Evolutionary conservation across 2,888 invertebrate genomes (phyloP).

Genomic region (Lottia gigantea): DNA sequence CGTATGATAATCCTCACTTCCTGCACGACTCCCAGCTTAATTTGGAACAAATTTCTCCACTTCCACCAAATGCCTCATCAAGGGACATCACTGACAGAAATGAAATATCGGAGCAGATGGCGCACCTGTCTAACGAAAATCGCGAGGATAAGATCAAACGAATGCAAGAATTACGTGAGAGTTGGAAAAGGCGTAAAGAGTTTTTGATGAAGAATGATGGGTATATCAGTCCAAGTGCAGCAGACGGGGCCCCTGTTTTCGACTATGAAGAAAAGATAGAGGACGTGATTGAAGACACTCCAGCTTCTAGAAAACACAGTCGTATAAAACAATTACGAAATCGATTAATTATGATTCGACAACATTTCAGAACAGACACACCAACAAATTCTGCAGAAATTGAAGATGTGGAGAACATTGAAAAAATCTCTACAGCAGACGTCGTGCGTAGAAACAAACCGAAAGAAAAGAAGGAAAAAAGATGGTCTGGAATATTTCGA

Average conservation of each 20-base stretch:
- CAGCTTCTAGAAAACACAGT: neutral
- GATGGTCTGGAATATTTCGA: conserved; percentile 3
- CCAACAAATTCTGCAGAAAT: neutral
- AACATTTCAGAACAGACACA: neutral
- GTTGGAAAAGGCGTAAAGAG: conserved; percentile 32
- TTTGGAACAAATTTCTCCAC: neutral
- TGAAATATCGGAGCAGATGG: neutral
- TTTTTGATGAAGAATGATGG: conserved; percentile 33
- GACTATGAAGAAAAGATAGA: neutral
- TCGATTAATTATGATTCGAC: neutral
- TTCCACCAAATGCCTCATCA: conserved; percentile 2
- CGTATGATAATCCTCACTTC: neutral
- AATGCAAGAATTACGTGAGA: conserved; percentile 32
- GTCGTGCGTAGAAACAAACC: neutral
- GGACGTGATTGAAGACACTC: neutral
- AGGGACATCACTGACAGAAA: conserved; percentile 11
- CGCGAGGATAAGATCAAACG: conserved; percentile 10
- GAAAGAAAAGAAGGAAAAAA: neutral
- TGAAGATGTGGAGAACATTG: neutral
- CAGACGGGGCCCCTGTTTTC: neutral
- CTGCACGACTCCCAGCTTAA: neutral
- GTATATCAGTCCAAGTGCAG: conserved; percentile 21
- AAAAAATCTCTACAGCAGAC: neutral
- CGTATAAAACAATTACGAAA: neutral
- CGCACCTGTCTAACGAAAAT: neutral